phyloP scores from a whole-genome alignment of 1,140 invertebrate species.

The Drosophila miranda region DNA sequence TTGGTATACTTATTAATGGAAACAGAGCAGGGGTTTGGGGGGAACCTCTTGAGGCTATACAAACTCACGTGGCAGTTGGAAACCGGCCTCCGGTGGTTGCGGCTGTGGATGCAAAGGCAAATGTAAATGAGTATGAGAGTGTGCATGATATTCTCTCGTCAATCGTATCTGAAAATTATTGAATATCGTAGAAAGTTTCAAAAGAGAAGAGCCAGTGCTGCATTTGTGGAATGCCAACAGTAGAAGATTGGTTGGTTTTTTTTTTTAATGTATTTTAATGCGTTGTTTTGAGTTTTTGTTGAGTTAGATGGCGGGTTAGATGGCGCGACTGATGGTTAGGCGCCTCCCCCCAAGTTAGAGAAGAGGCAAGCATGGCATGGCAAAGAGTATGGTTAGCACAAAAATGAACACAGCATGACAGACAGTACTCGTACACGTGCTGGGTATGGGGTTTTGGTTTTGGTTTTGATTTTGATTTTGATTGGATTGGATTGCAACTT shows the following conservation, averaged over 20 bases:
- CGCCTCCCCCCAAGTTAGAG: conserved; percentile 10
- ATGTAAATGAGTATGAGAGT: conserved; percentile 94
- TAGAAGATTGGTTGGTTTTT: conserved; percentile 52
- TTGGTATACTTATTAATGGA: conserved; percentile 4
- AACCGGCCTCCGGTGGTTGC: conserved; percentile 87
- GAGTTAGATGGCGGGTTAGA: conserved; percentile 34
- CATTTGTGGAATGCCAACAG: conserved; percentile 40
- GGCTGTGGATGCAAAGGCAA: conserved; percentile 92
- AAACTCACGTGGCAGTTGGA: conserved; percentile 83
- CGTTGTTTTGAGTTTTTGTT: too few species aligned
- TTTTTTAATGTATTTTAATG: conserved; percentile 20
- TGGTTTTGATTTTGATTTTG: conserved; percentile 8
- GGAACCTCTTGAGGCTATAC: conserved; percentile 63
- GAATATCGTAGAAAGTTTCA: conserved; percentile 80
- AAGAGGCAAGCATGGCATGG: conserved; percentile 39
- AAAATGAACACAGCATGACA: conserved; percentile 49
- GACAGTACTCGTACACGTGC: conserved; percentile 25
- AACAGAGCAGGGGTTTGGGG: not conserved
- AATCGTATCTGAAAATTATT: conserved; percentile 83
- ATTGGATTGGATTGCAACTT: conserved; percentile 31
- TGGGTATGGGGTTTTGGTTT: conserved; percentile 17
- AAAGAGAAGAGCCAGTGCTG: conserved; percentile 74
- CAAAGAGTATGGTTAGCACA: conserved; percentile 50
- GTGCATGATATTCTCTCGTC: conserved; percentile 83
- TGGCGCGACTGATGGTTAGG: conserved; percentile 45